These are phyloP conservation scores for Polymixis lichenea DNA, from an alignment of 2,888 invertebrate species.

Conservation along the genomic window DNA sequence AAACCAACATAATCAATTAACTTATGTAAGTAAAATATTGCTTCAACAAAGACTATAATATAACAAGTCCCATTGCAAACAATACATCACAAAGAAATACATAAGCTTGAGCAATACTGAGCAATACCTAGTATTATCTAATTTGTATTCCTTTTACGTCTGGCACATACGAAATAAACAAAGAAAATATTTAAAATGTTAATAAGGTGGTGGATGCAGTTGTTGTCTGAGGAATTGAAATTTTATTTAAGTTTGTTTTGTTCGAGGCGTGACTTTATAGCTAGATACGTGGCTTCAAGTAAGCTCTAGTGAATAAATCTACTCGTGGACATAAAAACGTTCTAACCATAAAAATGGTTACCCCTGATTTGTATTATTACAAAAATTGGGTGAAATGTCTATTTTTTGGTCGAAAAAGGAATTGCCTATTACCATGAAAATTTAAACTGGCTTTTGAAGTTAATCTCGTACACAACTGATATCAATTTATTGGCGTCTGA, in stretches of 20 bases:
- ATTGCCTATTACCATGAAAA: neutral
- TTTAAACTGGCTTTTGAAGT: neutral
- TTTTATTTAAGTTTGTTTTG: neutral
- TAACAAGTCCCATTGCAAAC: neutral
- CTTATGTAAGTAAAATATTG: conserved; percentile 25
- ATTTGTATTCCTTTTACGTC: conserved; percentile 53
- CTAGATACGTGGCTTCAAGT: neutral
- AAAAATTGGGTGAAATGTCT: neutral
- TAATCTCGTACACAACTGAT: neutral
- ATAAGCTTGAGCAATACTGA: conserved; percentile 20
- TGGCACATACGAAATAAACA: conserved; percentile 41
- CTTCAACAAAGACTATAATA: neutral
- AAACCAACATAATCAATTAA: conserved; percentile 15
- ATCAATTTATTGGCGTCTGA: neutral
- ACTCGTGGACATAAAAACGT: neutral
- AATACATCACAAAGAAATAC: conserved; percentile 20
- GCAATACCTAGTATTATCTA: conserved; percentile 15
- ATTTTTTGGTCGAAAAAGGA: neutral
- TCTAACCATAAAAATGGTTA: neutral
- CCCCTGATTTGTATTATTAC: neutral
- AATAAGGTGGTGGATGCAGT: conserved; percentile 19
- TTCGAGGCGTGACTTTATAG: neutral
- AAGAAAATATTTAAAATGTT: conserved; percentile 47
- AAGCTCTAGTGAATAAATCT: neutral
- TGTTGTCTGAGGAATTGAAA: conserved; percentile 3